Conservation (phyloP, 2,113 vertebrate genomes). For the Murina feae region DNA sequence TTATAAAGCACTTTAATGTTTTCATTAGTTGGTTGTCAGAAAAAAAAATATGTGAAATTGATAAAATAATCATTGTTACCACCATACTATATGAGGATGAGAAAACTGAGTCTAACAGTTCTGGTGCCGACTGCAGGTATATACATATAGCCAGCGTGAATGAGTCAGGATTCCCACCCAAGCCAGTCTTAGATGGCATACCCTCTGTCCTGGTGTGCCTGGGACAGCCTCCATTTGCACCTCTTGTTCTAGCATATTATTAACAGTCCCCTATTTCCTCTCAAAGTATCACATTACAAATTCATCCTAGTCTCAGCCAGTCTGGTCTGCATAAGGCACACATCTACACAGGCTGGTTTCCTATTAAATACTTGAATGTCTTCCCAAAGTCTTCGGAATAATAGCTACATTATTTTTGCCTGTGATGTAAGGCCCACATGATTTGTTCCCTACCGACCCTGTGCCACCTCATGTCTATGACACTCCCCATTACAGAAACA, state of each 20-base stretch:
- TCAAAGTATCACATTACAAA: not conserved
- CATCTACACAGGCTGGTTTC: not conserved
- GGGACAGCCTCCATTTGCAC: not conserved
- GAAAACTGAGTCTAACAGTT: not conserved
- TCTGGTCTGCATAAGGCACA: not conserved
- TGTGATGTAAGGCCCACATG: not conserved
- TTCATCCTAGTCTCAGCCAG: not conserved
- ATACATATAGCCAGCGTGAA: not conserved
- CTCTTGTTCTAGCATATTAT: not conserved
- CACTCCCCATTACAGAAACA: not conserved
- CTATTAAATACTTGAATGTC: not conserved
- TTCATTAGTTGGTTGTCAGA: not conserved
- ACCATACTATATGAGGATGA: not conserved
- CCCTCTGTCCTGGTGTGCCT: not conserved
- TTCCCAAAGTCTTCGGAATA: not conserved
- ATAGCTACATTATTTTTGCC: not conserved
- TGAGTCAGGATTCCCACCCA: not conserved
- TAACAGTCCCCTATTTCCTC: not conserved
- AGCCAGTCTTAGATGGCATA: not conserved
- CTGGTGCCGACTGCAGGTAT: not conserved
- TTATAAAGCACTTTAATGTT: not conserved
- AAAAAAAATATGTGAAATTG: not conserved
- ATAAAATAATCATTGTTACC: not conserved
- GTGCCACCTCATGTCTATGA: not conserved
- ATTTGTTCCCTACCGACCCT: not conserved